Evolutionary conservation across 1,140 invertebrate genomes (phyloP), one percentile per base, ranked within the genome.

Genomic region (Episyrphus balteatus): DNA sequence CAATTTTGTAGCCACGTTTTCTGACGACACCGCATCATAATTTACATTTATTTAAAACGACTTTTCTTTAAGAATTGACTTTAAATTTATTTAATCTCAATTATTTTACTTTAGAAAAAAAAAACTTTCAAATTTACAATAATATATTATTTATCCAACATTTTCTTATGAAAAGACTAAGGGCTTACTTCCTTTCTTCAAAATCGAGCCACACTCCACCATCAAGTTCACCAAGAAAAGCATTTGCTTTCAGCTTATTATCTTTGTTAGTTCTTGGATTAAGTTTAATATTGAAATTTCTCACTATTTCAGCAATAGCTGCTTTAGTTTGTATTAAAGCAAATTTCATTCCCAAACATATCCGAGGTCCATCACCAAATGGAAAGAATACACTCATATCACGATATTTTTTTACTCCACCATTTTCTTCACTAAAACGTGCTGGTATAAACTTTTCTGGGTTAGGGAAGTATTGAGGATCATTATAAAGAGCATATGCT

Each of bases 371-470:
- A 54, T 66, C 60, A 2, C 58, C 59, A 32, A 66, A 65, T 0
- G 21, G 49, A 49, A 56, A 54, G 7, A 50, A 58, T 1, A 53
- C 43, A 13, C 62, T 56, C 3, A 43, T 46, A 12, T 65, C 62
- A 1, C 55, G 44, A 18, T 45, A 62, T 1, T 44, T 51, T 43
- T 64, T 65, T 14, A 48, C 45, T 9, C 58, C 58, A 44, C 58
- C 51, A 5, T 53, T 47, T 17, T 58, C 57, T 36, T 40, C 18
- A 21, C 56, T 31, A 13, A 66, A 66, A 59, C 87, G 71, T 34
- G 87, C 81, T 0, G 89, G 89, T 61, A 83, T 74, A 58, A 81
- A 92, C 11, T 61, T 60, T 7, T 80, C 68, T 0, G 87, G 80
- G 49, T 89, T 70, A 11, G 78, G 72, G 51, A 79, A 92, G 54